Evolutionary conservation across 2,888 invertebrate species (phyloP), one percentile per base, ranked within the genome.

Genomic region (Galeopsomyia nigrocyanea): DNA sequence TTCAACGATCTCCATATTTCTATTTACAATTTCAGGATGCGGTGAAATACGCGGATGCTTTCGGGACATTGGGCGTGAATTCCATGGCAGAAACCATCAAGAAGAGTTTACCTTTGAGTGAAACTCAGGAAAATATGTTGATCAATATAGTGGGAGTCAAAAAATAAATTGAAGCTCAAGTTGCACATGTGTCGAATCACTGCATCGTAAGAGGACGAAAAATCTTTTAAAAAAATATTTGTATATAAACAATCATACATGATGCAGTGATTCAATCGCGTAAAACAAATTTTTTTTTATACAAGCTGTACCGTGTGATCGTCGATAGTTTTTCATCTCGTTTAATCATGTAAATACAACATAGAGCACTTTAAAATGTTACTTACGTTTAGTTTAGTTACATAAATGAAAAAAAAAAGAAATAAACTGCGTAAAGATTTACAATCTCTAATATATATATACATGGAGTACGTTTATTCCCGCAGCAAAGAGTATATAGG

Each of bases 11-110:
- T 17, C 3, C 9, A 47, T 22, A 65, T 62, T 2, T 19, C 49
- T 58, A 46, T 58, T n/a, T 51, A 13, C 39, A 65, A 68, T 87
- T 87, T 51, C 79, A 90, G 90, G 82, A 82, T 50, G 86, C 89
- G 64, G 80, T 92, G 31, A 88, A 91, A 74, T 92, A 92, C 80
- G 88, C 89, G 70, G 84, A 86, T 0, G 90, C 91, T 60, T 87
- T 87, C 78, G 91, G 90, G 31, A 89, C 90, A 76, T 81, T 86
- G 17, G 88, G 90, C 79, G 82, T 85, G 5, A 79, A 78, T n/a
- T 56, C 79, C 14, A 84, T 90, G 78, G 89, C 87, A 5, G 82
- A 80, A 39, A 82, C 82, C 74, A 78, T 89, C 53, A 79, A 83
- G 47, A 78, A 83, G 51, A 79, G 80, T 31, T 73, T 89, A 39